These are phyloP conservation scores for Drosophila atripex DNA, from an alignment of 2,888 invertebrate genomes.

Conservation along the genomic window DNA sequence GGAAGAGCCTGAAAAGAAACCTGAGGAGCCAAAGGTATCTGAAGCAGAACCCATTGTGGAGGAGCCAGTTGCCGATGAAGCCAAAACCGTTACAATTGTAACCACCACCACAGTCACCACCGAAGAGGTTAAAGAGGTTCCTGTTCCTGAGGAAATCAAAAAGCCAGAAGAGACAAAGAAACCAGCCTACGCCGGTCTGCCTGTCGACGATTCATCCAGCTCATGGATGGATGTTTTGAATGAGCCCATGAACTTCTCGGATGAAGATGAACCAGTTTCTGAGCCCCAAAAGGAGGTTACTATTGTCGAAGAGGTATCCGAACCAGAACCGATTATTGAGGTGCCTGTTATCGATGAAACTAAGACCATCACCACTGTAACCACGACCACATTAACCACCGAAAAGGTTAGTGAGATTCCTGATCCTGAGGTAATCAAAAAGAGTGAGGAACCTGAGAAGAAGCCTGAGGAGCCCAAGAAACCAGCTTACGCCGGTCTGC, in stretches of 20 bases:
- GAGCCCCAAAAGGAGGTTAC: constrained; percentile 7
- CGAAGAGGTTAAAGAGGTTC: constrained; percentile 6
- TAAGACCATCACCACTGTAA: constrained; percentile 26
- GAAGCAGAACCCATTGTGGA: not conserved
- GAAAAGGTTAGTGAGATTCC: too few relatives aligned
- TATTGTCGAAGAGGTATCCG: too few relatives aligned
- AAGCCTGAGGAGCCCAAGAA: too few relatives aligned
- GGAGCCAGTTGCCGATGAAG: constrained; percentile 1
- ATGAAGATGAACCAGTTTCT: constrained; percentile 30
- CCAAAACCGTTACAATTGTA: constrained; percentile 10
- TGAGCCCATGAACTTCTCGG: constrained; percentile 35
- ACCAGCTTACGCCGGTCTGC: too few relatives aligned
- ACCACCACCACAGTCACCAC: constrained; percentile 24
- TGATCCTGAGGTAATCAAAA: too few relatives aligned
- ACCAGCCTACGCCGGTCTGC: constrained; percentile 69
- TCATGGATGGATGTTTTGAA: constrained; percentile 35
- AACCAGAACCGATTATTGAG: too few relatives aligned
- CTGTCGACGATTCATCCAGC: constrained; percentile 68
- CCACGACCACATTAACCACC: too few relatives aligned
- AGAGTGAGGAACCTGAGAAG: too few relatives aligned
- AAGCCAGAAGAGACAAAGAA: constrained; percentile 9
- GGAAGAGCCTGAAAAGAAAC: not conserved
- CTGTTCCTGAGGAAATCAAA: constrained; percentile 11
- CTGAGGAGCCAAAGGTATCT: not conserved
- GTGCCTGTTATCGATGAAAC: constrained; percentile 21